Base-by-base conservation (phyloP, 2,113 vertebrate species). In the Sarotherodon lohbergeri region DNA sequence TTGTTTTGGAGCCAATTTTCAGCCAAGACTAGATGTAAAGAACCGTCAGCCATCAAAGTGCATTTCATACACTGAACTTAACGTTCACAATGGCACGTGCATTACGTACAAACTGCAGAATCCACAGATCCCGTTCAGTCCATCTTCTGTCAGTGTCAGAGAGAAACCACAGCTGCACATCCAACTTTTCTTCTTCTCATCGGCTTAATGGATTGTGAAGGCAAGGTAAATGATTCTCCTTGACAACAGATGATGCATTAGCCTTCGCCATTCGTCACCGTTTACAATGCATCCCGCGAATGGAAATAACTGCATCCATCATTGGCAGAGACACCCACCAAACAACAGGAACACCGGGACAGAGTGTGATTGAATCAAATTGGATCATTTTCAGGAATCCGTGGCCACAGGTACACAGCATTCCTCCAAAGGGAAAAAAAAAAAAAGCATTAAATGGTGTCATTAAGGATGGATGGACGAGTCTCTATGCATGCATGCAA, bases 231-330 rank as follows among this genome's bases (percentile, higher is more conserved):
- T 91, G 87, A 90, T 90, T 91, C 93, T 12, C 83, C 86, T 89
- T 79, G 80, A 89, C 90, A 88, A 88, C 82, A 66, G 57, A 73
- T 76, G 89, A 92, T 80, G 91, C 88, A 84, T 93, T 89, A 92
- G 92, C 83, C 86, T 14, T 87, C 86, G 14, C 90, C 61, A 88
- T 92, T 88, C 87, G 55, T 93, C 91, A 88, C 68, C n/a, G 19
- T 90, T 94, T 86, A 90, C 91, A 83, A 92, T 91, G 86, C 86
- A 82, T 89, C 91, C 78, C 32, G 86, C 71, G 4, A 71, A 39
- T 56, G n/a, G 61, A 88, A 95, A 88, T 79, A 87, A 78, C 86
- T 9, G 71, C 91, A 94, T 94, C 93, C 13, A 93, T 94, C 95
- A 91, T 63, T 27, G 11, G 46, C 22, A 32, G 85, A 91, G 86